These are phyloP conservation scores for Phataginus tricuspis DNA, from an alignment of 2,797 vertebrate species.

Conservation along the genomic window DNA sequence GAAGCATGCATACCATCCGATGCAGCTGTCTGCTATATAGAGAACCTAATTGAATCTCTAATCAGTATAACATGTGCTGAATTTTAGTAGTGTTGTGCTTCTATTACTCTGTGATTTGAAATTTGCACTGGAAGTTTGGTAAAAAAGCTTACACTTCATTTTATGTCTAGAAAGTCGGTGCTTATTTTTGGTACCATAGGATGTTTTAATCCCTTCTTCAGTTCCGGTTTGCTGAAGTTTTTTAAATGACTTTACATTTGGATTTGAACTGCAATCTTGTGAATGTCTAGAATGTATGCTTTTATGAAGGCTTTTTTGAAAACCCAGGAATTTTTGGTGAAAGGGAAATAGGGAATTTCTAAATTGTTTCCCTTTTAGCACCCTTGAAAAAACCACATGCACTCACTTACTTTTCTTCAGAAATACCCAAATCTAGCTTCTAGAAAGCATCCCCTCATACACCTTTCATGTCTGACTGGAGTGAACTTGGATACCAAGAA, in stretches of 20 bases:
- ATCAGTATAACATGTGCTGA: background rate
- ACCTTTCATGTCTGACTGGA: background rate
- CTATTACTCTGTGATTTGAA: constrained; percentile 69
- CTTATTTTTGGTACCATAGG: constrained; percentile 8
- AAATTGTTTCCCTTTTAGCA: constrained; percentile 24
- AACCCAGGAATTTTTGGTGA: background rate
- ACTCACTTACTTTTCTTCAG: background rate
- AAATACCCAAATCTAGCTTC: background rate
- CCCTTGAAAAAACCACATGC: background rate
- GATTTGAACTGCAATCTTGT: constrained; percentile 20
- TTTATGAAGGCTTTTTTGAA: background rate
- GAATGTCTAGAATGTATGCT: background rate
- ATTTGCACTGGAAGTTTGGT: constrained; percentile 64
- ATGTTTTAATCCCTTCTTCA: constrained; percentile 14
- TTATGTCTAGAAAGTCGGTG: constrained; percentile 16
- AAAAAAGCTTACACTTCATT: constrained; percentile 52
- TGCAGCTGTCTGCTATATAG: constrained; percentile 81
- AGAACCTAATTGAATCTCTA: constrained; percentile 72
- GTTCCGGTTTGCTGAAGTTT: background rate
- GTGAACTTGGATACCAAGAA: background rate
- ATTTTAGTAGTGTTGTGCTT: constrained; percentile 63
- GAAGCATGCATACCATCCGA: constrained; percentile 34
- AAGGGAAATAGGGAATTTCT: background rate
- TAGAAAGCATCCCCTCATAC: background rate
- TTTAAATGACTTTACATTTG: constrained; percentile 30